Conservation (phyloP, 2,888 invertebrate species). For the Agapostemon virescens region DNA sequence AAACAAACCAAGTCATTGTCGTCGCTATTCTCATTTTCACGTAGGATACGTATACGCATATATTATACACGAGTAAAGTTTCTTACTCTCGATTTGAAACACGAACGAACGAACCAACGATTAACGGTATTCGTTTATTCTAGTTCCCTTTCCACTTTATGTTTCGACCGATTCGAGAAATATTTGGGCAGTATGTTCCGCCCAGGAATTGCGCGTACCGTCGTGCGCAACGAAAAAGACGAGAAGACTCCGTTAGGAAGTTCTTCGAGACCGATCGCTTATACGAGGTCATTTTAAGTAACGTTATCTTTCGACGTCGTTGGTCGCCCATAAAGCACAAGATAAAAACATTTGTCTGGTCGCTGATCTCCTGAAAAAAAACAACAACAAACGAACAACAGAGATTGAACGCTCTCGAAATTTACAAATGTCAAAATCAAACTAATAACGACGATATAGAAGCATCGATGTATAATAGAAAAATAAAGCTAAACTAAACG, state of each 20-base stretch:
- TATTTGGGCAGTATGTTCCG: constrained; percentile 34
- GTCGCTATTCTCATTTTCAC: background rate
- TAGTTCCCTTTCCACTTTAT: constrained; percentile 44
- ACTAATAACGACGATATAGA: background rate
- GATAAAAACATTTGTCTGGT: background rate
- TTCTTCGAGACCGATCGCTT: constrained; percentile 4
- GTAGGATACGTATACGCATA: background rate
- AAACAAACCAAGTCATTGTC: background rate
- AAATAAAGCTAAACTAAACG: background rate
- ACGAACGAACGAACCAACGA: constrained; percentile 30
- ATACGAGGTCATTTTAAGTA: constrained; percentile 23
- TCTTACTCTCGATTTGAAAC: constrained; percentile 22
- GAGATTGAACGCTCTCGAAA: background rate
- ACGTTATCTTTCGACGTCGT: background rate
- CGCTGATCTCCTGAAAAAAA: background rate
- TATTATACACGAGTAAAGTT: background rate
- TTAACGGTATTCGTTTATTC: constrained; percentile 52
- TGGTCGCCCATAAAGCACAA: background rate
- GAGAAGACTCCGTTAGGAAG: constrained; percentile 2
- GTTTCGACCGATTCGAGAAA: constrained; percentile 45
- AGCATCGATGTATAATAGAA: background rate
- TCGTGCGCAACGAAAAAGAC: background rate
- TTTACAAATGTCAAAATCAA: background rate
- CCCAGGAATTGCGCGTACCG: constrained; percentile 4
- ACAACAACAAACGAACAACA: background rate